phyloP scores from a whole-genome alignment of 2,797 vertebrate genomes.

The Gambusia yucatana region DNA sequence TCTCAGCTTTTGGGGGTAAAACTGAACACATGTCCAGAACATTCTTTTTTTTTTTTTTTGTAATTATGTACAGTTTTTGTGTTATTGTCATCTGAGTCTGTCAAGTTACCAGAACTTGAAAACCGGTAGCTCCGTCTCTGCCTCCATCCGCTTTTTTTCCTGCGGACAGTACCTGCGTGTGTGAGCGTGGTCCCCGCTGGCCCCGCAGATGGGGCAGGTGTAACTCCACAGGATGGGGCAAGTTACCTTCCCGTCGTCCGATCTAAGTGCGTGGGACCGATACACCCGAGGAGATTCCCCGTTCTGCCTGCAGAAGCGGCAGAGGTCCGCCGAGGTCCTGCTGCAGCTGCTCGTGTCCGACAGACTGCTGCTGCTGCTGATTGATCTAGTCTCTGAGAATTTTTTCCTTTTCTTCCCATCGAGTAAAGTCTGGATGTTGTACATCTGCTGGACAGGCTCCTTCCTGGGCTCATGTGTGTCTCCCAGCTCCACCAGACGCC shows the following conservation, averaged over 20 bases:
- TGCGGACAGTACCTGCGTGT: constrained; percentile 86
- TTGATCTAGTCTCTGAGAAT: not conserved
- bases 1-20: not conserved
- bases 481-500: not conserved
- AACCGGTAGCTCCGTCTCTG: not conserved
- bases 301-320: constrained; percentile 88
- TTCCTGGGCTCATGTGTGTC: not conserved
- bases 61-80: constrained; percentile 46
- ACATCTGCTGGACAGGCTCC: not conserved
- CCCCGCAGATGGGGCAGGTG: constrained; percentile 83
- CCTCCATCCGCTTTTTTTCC: not conserved
- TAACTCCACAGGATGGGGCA: constrained; percentile 87
- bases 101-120: constrained; percentile 28
- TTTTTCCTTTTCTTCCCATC: fast-evolving
- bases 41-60: not conserved
- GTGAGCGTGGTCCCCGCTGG: constrained; percentile 85
- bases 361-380: constrained; percentile 14
- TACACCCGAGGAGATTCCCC: constrained; percentile 82
- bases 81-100: not conserved
- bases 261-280: constrained; percentile 81
- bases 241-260: constrained; percentile 72
- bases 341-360: constrained; percentile 44
- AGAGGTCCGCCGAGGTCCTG: constrained; percentile 37
- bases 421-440: not conserved
- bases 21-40: not conserved